Conservation (phyloP, 2,797 vertebrate species). For the Sitta carolinensis region DNA sequence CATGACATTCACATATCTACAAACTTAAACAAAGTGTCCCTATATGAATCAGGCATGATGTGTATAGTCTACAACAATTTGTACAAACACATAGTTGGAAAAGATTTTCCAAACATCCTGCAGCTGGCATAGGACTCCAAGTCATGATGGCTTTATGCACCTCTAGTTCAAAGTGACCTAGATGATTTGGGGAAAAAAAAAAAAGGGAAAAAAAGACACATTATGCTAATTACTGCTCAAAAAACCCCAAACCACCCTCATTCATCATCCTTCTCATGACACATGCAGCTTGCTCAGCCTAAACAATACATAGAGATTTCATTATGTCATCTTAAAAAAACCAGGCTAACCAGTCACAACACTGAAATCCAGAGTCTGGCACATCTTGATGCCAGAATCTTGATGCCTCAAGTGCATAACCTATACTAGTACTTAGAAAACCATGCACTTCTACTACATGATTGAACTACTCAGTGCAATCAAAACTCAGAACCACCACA, state of each 20-base stretch:
- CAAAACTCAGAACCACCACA: background rate
- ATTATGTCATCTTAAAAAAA: background rate
- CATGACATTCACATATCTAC: background rate
- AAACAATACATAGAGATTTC: background rate
- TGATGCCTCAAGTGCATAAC: background rate
- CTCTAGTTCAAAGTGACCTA: background rate
- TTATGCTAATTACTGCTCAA: background rate
- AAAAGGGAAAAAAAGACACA: accelerated
- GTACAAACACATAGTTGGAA: background rate
- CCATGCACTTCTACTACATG: background rate
- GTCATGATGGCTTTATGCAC: background rate
- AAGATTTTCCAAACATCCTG: background rate
- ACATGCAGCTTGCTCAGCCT: background rate
- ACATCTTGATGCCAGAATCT: no score
- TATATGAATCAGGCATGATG: background rate
- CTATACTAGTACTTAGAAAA: background rate
- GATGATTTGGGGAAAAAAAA: accelerated
- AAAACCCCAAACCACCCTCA: background rate
- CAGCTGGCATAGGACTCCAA: background rate
- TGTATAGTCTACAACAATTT: background rate
- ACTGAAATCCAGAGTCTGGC: background rate
- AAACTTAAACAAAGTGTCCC: background rate
- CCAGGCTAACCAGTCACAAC: background rate
- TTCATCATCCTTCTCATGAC: background rate
- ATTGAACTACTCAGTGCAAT: background rate